These are phyloP conservation scores for Hystrix brachyura DNA, from an alignment of 2,113 vertebrate species.

Conservation along the genomic window DNA sequence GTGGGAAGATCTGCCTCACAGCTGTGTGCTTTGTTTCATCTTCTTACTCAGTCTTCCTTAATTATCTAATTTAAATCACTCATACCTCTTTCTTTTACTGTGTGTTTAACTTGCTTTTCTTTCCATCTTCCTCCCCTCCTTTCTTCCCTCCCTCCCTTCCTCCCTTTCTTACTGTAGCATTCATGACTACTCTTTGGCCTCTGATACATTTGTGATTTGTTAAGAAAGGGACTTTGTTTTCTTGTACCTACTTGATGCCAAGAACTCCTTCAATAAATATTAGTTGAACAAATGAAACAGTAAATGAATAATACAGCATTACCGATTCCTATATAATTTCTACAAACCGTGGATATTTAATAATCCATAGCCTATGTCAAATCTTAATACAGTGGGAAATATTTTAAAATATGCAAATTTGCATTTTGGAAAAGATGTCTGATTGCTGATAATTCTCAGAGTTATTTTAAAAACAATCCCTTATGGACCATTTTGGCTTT, in stretches of 20 bases:
- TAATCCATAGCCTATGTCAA: neutral
- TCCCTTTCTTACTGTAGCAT: neutral
- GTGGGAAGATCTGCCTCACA: neutral
- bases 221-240: neutral
- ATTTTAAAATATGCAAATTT: constrained; percentile 13
- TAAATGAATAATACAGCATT: constrained; percentile 9
- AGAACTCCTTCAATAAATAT: neutral
- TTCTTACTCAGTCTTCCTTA: neutral
- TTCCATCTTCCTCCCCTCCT: neutral
- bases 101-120: neutral
- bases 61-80: neutral
- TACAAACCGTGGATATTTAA: neutral
- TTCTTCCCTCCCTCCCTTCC: neutral
- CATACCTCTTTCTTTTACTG: neutral
- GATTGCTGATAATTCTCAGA: constrained; percentile 38
- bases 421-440: neutral
- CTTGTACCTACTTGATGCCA: neutral
- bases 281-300: constrained; percentile 26
- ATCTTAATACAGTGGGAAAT: constrained; percentile 44
- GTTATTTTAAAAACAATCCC: constrained; percentile 30
- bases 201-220: neutral
- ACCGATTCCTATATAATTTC: neutral
- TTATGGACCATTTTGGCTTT: neutral
- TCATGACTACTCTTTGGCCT: neutral
- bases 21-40: neutral